Percentiles rank a stretch among this genome's conserved stretches.
These are phyloP conservation scores for Brachionus koreanus DNA, from an alignment of 1,140 invertebrate species.

Conservation along the genomic window DNA sequence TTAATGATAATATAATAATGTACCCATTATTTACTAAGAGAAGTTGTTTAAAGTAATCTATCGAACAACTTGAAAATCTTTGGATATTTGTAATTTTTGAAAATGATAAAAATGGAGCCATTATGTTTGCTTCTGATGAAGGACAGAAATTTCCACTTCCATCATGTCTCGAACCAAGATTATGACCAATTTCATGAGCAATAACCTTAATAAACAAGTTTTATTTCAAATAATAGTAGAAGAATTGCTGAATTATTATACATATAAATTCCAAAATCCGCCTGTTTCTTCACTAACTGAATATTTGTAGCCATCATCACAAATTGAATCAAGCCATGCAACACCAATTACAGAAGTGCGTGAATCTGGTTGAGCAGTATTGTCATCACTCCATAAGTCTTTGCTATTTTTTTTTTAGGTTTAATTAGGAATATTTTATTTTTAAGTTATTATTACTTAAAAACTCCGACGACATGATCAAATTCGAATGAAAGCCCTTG, in stretches of 20 bases:
- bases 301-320: background rate
- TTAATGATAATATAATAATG: background rate
- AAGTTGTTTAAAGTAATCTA: background rate
- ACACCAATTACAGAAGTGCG: background rate
- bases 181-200: constrained; percentile 19
- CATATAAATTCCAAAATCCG: constrained; percentile 25
- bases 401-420: background rate
- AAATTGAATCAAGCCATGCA: background rate
- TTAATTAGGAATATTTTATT: background rate
- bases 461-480: constrained; percentile 24
- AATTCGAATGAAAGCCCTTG: background rate
- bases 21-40: constrained; percentile 15
- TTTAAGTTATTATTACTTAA: background rate
- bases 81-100: constrained; percentile 26
- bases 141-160: background rate
- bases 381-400: background rate
- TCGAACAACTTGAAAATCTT: constrained; percentile 33
- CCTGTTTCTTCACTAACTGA: constrained; percentile 13
- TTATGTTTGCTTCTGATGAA: background rate
- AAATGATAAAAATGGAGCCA: background rate
- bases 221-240: background rate
- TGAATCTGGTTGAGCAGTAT: background rate
- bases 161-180: background rate
- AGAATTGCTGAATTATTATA: background rate
- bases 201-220: background rate